A percentile compares a stretch with the other conserved stretches of the same genome.
These are phyloP conservation scores for Orius insidiosus DNA, from an alignment of 1,140 invertebrate species.

Conservation along the genomic window DNA sequence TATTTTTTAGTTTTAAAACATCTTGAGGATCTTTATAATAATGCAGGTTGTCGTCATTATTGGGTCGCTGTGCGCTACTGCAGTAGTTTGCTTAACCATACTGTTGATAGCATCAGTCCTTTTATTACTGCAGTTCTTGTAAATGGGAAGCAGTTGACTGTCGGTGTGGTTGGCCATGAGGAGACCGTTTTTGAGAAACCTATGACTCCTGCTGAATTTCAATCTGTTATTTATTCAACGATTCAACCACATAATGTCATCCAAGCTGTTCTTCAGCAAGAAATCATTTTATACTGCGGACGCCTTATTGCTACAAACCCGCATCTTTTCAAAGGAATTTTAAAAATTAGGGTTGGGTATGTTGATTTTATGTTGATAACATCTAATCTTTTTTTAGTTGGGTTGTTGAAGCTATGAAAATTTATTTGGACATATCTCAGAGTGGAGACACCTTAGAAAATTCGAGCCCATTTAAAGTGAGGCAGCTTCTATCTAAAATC, in stretches of 20 bases:
- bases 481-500: slow-evolving; percentile 66
- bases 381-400: slow-evolving; percentile 38
- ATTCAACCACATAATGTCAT: slow-evolving; percentile 79
- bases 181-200: slow-evolving; percentile 95
- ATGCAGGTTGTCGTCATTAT: slow-evolving; percentile 70
- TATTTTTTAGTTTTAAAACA: slow-evolving; percentile 43
- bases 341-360: slow-evolving; percentile 86
- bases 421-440: slow-evolving; percentile 56
- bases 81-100: slow-evolving; percentile 77
- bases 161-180: slow-evolving; percentile 83
- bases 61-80: slow-evolving; percentile 92
- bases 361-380: slow-evolving; percentile 12
- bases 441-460: slow-evolving; percentile 45
- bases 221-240: slow-evolving; percentile 66
- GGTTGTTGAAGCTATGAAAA: slow-evolving; percentile 83
- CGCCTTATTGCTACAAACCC: slow-evolving; percentile 81
- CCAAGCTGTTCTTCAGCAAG: slow-evolving; percentile 90
- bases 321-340: slow-evolving; percentile 84
- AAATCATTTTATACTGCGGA: slow-evolving; percentile 87
- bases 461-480: slow-evolving; percentile 73
- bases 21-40: slow-evolving; percentile 62
- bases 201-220: slow-evolving; percentile 83
- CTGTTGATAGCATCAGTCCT: slow-evolving; percentile 94
- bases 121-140: slow-evolving; percentile 94
- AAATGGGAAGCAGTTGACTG: slow-evolving; percentile 91